Conservation (phyloP, 2,888 invertebrate genomes). For the Nemotelus pantherinus region DNA sequence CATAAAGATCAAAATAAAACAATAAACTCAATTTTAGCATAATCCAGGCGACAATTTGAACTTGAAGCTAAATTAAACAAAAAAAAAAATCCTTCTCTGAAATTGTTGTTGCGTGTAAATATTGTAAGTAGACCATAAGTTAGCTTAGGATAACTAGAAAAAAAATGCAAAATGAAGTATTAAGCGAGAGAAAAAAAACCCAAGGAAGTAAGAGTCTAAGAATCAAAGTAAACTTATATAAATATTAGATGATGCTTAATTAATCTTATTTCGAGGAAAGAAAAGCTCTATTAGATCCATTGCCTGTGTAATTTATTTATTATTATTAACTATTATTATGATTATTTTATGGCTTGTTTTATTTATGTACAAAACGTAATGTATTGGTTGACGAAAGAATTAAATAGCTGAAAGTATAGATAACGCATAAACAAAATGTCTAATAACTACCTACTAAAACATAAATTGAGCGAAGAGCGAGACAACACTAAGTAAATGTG, state of each 20-base stretch:
- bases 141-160: constrained; percentile 2
- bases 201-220: neutral
- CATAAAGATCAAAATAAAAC: constrained; percentile 10
- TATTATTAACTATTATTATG: constrained; percentile 33
- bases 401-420: constrained; percentile 12
- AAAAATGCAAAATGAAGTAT: constrained; percentile 27
- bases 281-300: constrained; percentile 26
- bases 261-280: constrained; percentile 32
- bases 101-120: constrained; percentile 44
- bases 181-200: neutral
- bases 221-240: neutral
- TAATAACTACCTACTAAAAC: too few relatives aligned
- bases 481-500: neutral
- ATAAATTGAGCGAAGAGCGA: constrained; percentile 7
- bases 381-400: constrained; percentile 22
- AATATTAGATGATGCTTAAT: constrained; percentile 37
- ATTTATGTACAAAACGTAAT: constrained; percentile 39
- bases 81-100: constrained; percentile 10
- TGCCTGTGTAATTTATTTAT: constrained; percentile 44
- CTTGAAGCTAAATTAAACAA: constrained; percentile 15
- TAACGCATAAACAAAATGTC: neutral
- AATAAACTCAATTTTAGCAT: neutral
- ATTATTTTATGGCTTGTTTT: constrained; percentile 26
- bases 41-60: neutral
- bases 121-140: constrained; percentile 34